A percentile compares a stretch with the other conserved stretches of the same genome.
These are phyloP conservation scores for Gymnoscelis rufifasciata DNA, from an alignment of 2,888 invertebrate genomes.

Conservation along the genomic window DNA sequence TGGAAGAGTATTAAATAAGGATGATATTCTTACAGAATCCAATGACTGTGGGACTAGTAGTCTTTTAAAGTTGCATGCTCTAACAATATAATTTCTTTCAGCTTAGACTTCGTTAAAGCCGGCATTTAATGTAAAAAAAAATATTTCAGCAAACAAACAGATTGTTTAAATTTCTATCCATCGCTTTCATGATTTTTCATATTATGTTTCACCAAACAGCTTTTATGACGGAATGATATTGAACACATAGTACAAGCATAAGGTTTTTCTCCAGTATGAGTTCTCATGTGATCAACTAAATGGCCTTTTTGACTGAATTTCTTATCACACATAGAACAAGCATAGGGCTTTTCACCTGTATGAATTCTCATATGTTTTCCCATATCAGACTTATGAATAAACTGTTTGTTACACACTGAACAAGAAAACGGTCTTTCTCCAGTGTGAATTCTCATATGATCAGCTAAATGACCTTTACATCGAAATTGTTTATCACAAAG, in stretches of 20 bases:
- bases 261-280: not conserved
- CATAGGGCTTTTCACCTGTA: not conserved
- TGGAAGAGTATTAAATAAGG: too few relatives aligned
- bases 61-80: too few relatives aligned
- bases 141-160: too few relatives aligned
- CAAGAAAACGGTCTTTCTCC: not conserved
- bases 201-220: not conserved
- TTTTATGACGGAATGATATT: not conserved
- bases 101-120: too few relatives aligned
- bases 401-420: not conserved
- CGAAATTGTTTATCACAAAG: not conserved
- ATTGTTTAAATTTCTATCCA: too few relatives aligned
- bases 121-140: too few relatives aligned
- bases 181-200: not conserved
- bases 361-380: not conserved
- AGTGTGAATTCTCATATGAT: not conserved
- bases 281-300: not conserved
- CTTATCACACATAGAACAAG: not conserved
- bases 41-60: too few relatives aligned
- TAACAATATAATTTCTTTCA: too few relatives aligned
- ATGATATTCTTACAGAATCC: too few relatives aligned
- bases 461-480: not conserved
- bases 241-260: not conserved
- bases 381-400: not conserved
- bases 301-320: not conserved